A percentile compares a stretch with the other conserved stretches of the same genome.
phyloP scores from a whole-genome alignment of 2,888 invertebrate species.

The Hirtodrosophila alboralis region DNA sequence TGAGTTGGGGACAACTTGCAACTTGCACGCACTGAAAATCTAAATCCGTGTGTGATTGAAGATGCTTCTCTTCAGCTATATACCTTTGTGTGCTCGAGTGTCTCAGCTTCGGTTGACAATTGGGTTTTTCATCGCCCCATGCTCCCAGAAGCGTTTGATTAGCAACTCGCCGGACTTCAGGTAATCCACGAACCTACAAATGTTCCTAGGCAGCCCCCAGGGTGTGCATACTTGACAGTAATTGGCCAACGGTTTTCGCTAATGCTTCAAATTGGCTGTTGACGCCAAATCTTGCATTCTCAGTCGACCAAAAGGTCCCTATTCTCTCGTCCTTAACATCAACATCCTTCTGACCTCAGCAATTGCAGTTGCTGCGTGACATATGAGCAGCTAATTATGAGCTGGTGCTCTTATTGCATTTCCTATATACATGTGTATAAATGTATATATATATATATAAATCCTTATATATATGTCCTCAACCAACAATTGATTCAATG shows the following conservation, averaged over 20 bases:
- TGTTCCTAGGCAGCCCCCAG: constrained; percentile 18
- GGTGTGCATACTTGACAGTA: constrained; percentile 65
- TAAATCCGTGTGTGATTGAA: constrained; percentile 44
- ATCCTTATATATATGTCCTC: constrained; percentile 8
- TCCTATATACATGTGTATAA: constrained; percentile 14
- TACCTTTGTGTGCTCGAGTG: constrained; percentile 30
- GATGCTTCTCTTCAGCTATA: constrained; percentile 25
- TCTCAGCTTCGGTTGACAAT: constrained; percentile 48
- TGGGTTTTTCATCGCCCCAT: constrained; percentile 58
- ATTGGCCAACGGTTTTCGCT: constrained; percentile 78
- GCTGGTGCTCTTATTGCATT: constrained; percentile 43
- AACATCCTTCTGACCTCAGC: constrained; percentile 1
- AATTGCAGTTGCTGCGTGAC: constrained; percentile 57
- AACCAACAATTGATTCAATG: constrained; percentile 66
- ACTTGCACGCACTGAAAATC: constrained; percentile 20
- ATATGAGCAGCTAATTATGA: constrained; percentile 74
- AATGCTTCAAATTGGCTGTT: constrained; percentile 79
- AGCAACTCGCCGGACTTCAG: constrained; percentile 41
- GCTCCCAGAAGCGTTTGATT: constrained; percentile 64
- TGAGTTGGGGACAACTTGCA: constrained; percentile 51
- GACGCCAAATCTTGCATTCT: constrained; percentile 73
- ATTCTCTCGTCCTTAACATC: constrained; percentile 1
- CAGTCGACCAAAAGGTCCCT: constrained; percentile 40
- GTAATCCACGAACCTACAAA: constrained; percentile 52
- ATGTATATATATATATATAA: background rate